Evolutionary conservation across 2,888 invertebrate genomes (phyloP).

Genomic region (Cacoxenus indagator): DNA sequence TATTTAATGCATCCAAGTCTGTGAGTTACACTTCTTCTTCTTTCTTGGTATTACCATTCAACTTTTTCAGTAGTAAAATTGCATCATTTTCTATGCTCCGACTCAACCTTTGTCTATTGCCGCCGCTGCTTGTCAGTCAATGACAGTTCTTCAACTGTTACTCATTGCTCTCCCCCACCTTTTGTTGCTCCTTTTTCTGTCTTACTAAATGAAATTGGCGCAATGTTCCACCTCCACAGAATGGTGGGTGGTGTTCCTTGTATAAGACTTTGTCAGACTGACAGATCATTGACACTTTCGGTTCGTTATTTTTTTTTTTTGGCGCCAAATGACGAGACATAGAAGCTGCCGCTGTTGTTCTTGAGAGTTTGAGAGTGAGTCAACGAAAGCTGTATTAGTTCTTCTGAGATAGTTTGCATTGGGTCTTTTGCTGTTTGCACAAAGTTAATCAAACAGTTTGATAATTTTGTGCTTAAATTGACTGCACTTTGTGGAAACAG

Average conservation of each 20-base stretch:
- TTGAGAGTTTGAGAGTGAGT: neutral
- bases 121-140: conserved; percentile 8
- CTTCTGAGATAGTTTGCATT: too few relatives aligned
- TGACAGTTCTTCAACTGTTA: neutral
- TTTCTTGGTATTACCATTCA: neutral
- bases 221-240: neutral
- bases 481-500: too few relatives aligned
- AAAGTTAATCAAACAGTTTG: conserved; percentile 4
- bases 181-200: neutral
- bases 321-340: conserved; percentile 9
- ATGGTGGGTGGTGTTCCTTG: neutral
- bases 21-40: neutral
- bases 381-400: neutral
- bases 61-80: neutral
- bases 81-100: neutral
- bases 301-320: neutral
- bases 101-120: neutral
- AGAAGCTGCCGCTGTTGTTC: neutral
- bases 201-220: conserved; percentile 12
- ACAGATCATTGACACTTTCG: conserved; percentile 25
- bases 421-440: too few relatives aligned
- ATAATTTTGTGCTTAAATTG: too few relatives aligned
- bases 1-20: conserved; percentile 18
- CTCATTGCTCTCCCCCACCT: neutral
- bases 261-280: conserved; percentile 16